Evolutionary conservation across 2,888 invertebrate genomes (phyloP).

Genomic region (Phaedon cochleariae): DNA sequence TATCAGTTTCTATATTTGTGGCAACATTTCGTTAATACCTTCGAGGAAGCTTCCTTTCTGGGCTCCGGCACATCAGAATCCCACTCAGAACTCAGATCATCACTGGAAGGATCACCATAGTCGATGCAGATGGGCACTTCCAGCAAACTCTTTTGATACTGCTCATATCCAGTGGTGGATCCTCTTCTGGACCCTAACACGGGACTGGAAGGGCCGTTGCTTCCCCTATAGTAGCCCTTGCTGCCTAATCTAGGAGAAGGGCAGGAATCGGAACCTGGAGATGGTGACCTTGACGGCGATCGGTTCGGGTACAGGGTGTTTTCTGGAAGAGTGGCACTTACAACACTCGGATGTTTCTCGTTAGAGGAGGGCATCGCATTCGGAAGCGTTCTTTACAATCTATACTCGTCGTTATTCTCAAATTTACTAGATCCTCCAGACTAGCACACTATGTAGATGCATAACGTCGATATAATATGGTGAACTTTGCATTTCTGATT

Average conservation of each 20-base stretch:
- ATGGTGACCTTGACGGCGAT: slow-evolving; percentile 51
- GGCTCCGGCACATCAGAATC: slow-evolving; percentile 80
- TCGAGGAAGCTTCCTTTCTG: slow-evolving; percentile 33
- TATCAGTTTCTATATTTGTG: too few relatives aligned
- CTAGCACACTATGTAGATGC: too few relatives aligned
- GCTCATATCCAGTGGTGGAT: slow-evolving; percentile 71
- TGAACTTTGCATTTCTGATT: too few relatives aligned
- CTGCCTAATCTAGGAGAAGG: slow-evolving; percentile 46
- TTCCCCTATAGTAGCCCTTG: slow-evolving; percentile 49
- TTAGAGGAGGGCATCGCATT: neutral
- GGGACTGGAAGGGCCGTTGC: slow-evolving; percentile 53
- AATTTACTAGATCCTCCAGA: too few relatives aligned
- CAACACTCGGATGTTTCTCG: neutral
- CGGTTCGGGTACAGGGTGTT: slow-evolving; percentile 44
- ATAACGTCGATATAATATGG: too few relatives aligned
- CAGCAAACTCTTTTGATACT: slow-evolving; percentile 79
- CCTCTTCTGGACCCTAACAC: slow-evolving; percentile 46
- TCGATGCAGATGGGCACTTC: slow-evolving; percentile 81
- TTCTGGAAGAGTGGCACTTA: slow-evolving; percentile 37
- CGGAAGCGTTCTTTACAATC: neutral
- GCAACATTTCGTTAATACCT: slow-evolving; percentile 20
- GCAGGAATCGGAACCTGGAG: slow-evolving; percentile 46
- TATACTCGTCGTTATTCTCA: too few relatives aligned
- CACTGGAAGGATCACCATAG: slow-evolving; percentile 90
- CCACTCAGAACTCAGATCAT: slow-evolving; percentile 92